phyloP scores from a whole-genome alignment of 92 coral and sea anemone species.

The Parazoanthus darwini region DNA sequence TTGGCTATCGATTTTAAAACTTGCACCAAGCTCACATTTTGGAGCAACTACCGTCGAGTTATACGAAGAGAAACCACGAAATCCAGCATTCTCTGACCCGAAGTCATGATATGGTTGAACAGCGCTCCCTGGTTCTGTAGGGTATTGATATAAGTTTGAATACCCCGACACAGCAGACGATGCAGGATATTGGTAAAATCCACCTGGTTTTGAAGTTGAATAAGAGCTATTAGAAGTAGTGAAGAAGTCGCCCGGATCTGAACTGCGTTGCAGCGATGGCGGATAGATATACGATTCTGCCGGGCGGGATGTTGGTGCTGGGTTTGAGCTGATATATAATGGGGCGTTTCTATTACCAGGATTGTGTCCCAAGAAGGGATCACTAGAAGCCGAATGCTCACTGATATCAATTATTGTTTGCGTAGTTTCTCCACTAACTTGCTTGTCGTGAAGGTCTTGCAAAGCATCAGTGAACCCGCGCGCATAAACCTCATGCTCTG shows the following conservation, averaged over 20 bases:
- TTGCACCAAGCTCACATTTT: constrained; percentile 73
- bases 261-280: constrained; percentile 55
- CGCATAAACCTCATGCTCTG: constrained; percentile 72
- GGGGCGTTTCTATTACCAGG: constrained; percentile 58
- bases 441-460: constrained; percentile 97
- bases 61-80: constrained; percentile 86
- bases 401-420: constrained; percentile 75
- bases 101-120: constrained; percentile 79
- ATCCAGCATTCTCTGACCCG: constrained; percentile 63
- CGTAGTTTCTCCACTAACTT: constrained; percentile 66
- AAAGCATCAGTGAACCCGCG: constrained; percentile 97
- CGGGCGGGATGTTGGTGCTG: constrained; percentile 64
- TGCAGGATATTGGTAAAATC: constrained; percentile 71
- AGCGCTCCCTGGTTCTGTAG: constrained; percentile 64
- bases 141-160: constrained; percentile 74
- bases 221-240: constrained; percentile 59
- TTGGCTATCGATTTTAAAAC: too few species aligned
- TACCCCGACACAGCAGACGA: constrained; percentile 56
- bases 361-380: constrained; percentile 88
- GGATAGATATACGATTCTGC: constrained; percentile 67
- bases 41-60: constrained; percentile 78
- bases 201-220: constrained; percentile 65
- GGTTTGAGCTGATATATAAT: constrained; percentile 58
- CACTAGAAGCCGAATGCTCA: constrained; percentile 71
- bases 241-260: constrained; percentile 75